Conservation (phyloP, 1,140 invertebrate genomes). For the Drosophila gunungcola region DNA sequence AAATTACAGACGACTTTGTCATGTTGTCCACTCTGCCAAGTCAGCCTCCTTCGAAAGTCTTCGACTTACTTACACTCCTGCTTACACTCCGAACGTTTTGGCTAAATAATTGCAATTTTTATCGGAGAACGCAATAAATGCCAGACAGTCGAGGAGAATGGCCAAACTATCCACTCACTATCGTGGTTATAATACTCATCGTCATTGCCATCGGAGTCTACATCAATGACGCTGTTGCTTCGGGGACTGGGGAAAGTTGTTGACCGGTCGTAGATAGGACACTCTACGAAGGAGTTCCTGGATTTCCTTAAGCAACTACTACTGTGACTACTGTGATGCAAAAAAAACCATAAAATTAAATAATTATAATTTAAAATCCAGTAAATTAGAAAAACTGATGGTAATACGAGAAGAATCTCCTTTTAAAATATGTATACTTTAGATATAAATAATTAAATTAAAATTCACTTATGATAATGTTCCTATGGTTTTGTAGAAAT, state of each 20-base stretch:
- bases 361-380: too few relatives aligned
- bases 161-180: slow-evolving; percentile 43
- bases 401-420: too few relatives aligned
- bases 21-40: slow-evolving; percentile 61
- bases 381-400: too few relatives aligned
- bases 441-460: too few relatives aligned
- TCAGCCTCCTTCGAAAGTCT: slow-evolving; percentile 16
- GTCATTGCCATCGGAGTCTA: slow-evolving; percentile 52
- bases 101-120: slow-evolving; percentile 83
- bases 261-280: slow-evolving; percentile 9
- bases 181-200: slow-evolving; percentile 73
- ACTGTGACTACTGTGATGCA: too few relatives aligned
- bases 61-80: slow-evolving; percentile 9
- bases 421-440: too few relatives aligned
- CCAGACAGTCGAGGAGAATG: slow-evolving; percentile 46
- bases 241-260: slow-evolving; percentile 35
- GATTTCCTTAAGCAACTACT: too few relatives aligned
- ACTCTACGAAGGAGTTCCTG: background rate
- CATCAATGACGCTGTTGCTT: slow-evolving; percentile 50
- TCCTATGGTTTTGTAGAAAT: too few relatives aligned
- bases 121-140: slow-evolving; percentile 73
- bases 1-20: slow-evolving; percentile 80
- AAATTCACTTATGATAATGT: too few relatives aligned
- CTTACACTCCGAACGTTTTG: slow-evolving; percentile 42
- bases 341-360: too few relatives aligned